Conservation (phyloP, 2,113 vertebrate genomes). For the Anseranas semipalmata region DNA sequence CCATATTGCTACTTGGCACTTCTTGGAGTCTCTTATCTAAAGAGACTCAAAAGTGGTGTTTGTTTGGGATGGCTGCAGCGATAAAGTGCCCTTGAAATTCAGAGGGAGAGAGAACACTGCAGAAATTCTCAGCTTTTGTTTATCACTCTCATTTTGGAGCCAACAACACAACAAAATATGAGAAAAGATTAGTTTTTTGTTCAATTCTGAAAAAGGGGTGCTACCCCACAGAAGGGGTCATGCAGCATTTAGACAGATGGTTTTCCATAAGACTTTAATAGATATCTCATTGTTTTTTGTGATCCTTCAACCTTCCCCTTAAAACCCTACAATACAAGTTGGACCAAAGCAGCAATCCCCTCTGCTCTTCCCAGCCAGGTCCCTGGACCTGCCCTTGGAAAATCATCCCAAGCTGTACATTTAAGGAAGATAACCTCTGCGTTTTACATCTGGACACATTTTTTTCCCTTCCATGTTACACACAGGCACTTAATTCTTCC, state of each 20-base stretch:
- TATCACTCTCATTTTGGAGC: not conserved
- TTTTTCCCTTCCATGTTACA: not conserved
- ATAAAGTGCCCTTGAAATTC: not conserved
- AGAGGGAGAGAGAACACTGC: not conserved
- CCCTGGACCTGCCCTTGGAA: not conserved
- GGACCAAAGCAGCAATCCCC: not conserved
- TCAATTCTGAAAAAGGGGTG: fast-evolving
- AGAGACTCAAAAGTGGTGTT: fast-evolving
- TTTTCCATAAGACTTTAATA: fast-evolving
- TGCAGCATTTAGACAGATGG: fast-evolving
- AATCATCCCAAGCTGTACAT: fast-evolving
- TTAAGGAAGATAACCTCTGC: fast-evolving
- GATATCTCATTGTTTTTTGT: fast-evolving
- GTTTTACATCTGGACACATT: fast-evolving
- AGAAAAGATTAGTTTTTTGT: fast-evolving
- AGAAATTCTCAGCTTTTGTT: not conserved
- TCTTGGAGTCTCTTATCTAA: not conserved
- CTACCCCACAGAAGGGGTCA: fast-evolving
- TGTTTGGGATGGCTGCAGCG: fast-evolving
- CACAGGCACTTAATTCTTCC: not conserved
- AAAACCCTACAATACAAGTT: fast-evolving
- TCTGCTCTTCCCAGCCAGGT: not conserved
- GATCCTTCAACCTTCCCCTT: not conserved
- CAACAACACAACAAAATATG: fast-evolving
- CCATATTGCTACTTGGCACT: not conserved